Evolutionary conservation across 2,113 vertebrate species (phyloP).

Genomic region (Anolis carolinensis): DNA sequence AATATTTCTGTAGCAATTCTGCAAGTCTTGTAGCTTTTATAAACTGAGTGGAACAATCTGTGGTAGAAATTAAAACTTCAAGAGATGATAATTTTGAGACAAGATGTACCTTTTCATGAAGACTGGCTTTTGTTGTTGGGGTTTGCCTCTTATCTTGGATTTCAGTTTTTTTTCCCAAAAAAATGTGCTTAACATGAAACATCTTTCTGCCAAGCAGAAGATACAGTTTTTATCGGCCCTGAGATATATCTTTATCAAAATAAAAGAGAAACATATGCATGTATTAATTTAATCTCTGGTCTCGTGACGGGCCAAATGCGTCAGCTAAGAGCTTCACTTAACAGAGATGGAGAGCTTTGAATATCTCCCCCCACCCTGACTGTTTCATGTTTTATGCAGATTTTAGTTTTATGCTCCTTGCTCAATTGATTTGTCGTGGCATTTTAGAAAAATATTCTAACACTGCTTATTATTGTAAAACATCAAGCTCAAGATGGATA

Average conservation of each 20-base stretch:
- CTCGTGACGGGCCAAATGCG: slow-evolving; percentile 1
- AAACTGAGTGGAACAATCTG: neutral
- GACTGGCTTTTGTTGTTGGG: neutral
- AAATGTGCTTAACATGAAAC: slow-evolving; percentile 16
- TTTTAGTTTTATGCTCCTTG: slow-evolving; percentile 38
- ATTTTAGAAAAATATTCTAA: slow-evolving; percentile 38
- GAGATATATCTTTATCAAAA: slow-evolving; percentile 27
- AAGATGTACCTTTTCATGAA: slow-evolving; percentile 6
- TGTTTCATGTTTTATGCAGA: slow-evolving; percentile 17
- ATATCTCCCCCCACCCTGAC: neutral
- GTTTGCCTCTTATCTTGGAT: neutral
- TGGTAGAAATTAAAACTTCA: neutral
- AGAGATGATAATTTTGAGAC: slow-evolving; percentile 15
- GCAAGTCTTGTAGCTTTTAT: neutral
- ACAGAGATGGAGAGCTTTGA: slow-evolving; percentile 10
- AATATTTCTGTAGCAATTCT: neutral
- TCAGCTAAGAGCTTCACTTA: neutral
- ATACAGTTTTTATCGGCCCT: neutral
- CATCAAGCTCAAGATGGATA: slow-evolving; percentile 4
- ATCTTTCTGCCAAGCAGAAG: neutral
- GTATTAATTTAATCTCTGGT: slow-evolving; percentile 10
- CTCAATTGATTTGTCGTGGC: slow-evolving; percentile 22
- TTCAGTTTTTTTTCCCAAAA: neutral
- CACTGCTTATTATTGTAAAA: slow-evolving; percentile 25
- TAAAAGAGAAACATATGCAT: slow-evolving; percentile 16